Base-by-base conservation (phyloP, 2,888 invertebrate species). In the Nemotelus pantherinus region DNA sequence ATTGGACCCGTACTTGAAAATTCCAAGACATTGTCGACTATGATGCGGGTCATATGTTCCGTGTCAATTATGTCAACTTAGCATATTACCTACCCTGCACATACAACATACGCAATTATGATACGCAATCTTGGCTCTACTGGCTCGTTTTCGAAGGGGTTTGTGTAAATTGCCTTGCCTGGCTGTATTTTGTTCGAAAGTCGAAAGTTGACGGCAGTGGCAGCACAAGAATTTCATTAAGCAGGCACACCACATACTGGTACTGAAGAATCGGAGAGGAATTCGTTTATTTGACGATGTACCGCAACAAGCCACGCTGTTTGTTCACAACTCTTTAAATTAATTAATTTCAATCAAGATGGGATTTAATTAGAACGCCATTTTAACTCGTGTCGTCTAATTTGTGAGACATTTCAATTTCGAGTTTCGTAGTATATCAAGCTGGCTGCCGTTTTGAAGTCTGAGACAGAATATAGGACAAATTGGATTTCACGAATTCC, bases 51-150 rank as follows among this genome's bases (percentile, higher is more conserved):
- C 79, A 74, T 80, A 81, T 81, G 81, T 81, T 79, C 67, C 80
- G 79, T 81, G 82, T 81, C 81, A 82, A 82, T 82, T 81, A 82
- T 80, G 81, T 81, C 81, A 81, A 81, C 81, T 80, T 64, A 77
- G 77, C 48, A 57, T 76, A 77, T 79, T 77, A 79, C 58, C 63
- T 67, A 68, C 57, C 67, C 47, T 65, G 9, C 39, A 43, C 25
- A 43, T 70, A 77, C 44, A 77, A 48, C 10, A 44, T 67, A 77
- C 58, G 76, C 71, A 77, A 57, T 77, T 77, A 57, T 75, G 79
- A 79, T 77, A 68, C 25, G 53, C 63, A 74, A 77, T 79, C 76
- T n/a, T 67, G 48, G 41, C 25, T 41, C 10, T 43, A 10, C 57
- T 43, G 41, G 6, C 50, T 71, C 44, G 43, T 71, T 50, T 50